Percentiles rank a stretch among this genome's conserved stretches.
These are phyloP conservation scores for Cirrhinus mrigala DNA, from an alignment of 2,797 vertebrate genomes.

Conservation along the genomic window DNA sequence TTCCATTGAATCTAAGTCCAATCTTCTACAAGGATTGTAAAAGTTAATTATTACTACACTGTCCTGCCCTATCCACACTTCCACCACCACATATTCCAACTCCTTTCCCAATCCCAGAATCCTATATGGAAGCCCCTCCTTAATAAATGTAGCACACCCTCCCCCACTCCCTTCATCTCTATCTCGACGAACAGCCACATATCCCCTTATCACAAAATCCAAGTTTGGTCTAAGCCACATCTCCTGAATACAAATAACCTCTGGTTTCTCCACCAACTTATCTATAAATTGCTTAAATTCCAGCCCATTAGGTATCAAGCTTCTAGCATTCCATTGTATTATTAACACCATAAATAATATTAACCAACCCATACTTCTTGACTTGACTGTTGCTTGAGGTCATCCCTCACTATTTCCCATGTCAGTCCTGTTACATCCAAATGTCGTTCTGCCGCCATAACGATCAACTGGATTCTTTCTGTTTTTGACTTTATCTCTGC, in stretches of 20 bases:
- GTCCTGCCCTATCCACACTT: not conserved
- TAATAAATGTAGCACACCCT: constrained; percentile 5
- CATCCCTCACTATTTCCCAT: not conserved
- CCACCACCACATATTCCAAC: not conserved
- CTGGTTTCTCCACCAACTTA: not conserved
- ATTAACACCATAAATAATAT: not conserved
- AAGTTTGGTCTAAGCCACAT: not conserved
- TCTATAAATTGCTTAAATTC: too few species aligned
- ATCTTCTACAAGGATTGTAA: not conserved
- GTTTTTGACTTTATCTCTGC: not conserved
- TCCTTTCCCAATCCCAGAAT: not conserved
- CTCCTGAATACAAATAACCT: not conserved
- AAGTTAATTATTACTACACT: not conserved
- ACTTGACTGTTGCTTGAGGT: not conserved
- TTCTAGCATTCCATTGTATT: not conserved
- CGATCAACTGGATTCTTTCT: not conserved
- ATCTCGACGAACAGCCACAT: too few species aligned
- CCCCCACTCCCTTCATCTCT: not conserved
- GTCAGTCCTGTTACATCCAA: not conserved
- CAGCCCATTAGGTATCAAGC: not conserved
- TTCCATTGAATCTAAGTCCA: not conserved
- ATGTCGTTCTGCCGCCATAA: not conserved
- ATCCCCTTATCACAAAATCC: not conserved
- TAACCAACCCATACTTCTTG: not conserved
- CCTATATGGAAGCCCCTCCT: not conserved